Evolutionary conservation across 1,140 invertebrate genomes (phyloP), one percentile per base, ranked within the genome.

Genomic region (Grapholita molesta): DNA sequence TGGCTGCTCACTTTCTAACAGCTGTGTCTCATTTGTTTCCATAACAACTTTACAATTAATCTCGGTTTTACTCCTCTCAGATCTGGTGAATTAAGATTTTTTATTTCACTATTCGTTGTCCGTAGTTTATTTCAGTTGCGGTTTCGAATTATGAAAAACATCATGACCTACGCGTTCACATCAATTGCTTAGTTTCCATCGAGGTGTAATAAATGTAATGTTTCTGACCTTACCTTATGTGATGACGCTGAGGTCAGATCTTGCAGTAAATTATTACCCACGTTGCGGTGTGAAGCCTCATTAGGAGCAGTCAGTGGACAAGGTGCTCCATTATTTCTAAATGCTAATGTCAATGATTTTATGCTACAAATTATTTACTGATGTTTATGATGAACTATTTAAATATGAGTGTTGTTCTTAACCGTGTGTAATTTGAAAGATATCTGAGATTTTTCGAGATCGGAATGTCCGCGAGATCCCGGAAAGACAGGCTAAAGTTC

Each of bases 1-100:
- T 64, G 66, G 35, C 67, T 53, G 32, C 55, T 67, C 52, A 55
- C 71, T 69, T 33, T 53, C 24, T 70, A 28, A 61, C 55, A 61
- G 24, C 55, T 30, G 55, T 61, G 24, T 61, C 23, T 61, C 32
- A 6, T 15, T 32, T 61, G 3, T 12, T 61, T 32, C 28, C 15
- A 61, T 30, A 32, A 61, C 53, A 57, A 12, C 25, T 61, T 61
- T 32, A 55, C 32, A 25, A 61, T 8, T 30, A 30, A 15, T 61
- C 24, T 18, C 12, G 25, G 12, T n/a, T 48, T 21, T 18, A 48
- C n/a, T 48, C 8, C 7, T 48, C 7, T 8, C n/a, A n/a, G n/a
- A 18, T 48, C 21, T 21, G 42, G 6, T 18, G 6, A n/a, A 21
- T 21, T 18, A 7, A 9, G 15, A 48, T 8, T 48, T 18, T 4